A percentile compares a stretch with the other conserved stretches of the same genome.
Conservation (phyloP, 2,113 vertebrate genomes). For the Nansenia antarctica region DNA sequence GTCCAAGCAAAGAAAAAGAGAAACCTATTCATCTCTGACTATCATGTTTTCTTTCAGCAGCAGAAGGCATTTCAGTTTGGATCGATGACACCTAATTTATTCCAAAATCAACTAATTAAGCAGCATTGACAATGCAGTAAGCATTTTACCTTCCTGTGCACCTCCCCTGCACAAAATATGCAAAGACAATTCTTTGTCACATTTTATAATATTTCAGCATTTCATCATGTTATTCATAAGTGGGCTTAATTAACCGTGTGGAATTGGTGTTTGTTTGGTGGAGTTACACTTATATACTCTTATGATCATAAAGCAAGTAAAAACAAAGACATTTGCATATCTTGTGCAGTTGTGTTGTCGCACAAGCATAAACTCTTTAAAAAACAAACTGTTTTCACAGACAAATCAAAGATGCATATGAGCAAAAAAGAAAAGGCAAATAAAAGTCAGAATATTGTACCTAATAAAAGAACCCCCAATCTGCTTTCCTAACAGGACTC, state of each 20-base stretch:
- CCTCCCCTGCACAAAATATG: conserved; percentile 67
- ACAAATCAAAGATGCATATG: conserved; percentile 74
- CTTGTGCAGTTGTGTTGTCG: conserved; percentile 72
- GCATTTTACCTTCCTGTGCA: conserved; percentile 56
- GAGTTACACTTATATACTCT: conserved; percentile 31
- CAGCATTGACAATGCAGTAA: conserved; percentile 70
- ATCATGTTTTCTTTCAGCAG: conserved; percentile 55
- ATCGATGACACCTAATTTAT: conserved; percentile 50
- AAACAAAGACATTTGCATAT: conserved; percentile 68
- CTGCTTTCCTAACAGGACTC: conserved; percentile 75
- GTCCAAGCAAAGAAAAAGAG: conserved; percentile 42
- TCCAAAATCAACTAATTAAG: conserved; percentile 53
- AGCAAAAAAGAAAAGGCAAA: conserved; percentile 76
- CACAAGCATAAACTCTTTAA: conserved; percentile 60
- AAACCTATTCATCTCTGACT: conserved; percentile 47
- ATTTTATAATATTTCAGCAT: conserved; percentile 42
- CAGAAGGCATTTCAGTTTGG: conserved; percentile 70
- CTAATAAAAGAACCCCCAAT: conserved; percentile 83
- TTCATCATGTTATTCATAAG: conserved; percentile 39
- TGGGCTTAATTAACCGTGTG: conserved; percentile 36
- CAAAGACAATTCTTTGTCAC: conserved; percentile 52
- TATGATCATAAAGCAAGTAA: conserved; percentile 38
- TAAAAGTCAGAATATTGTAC: conserved; percentile 67
- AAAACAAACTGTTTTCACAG: conserved; percentile 54
- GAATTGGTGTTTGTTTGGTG: conserved; percentile 46